Base-by-base conservation (phyloP, 2,113 vertebrate genomes). In the Ophiodon elongatus region DNA sequence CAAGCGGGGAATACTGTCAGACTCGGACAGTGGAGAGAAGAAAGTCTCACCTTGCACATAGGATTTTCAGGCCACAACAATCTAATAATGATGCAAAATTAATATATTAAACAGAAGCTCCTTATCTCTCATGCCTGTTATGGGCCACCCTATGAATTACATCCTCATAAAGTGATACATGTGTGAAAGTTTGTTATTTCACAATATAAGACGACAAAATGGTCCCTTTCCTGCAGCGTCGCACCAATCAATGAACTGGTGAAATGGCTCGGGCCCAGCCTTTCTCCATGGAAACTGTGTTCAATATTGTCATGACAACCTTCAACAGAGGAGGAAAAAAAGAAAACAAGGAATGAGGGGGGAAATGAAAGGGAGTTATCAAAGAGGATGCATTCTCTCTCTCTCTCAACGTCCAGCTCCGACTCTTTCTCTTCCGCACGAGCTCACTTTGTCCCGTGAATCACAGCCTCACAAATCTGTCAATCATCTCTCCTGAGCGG, bases 291-390 rank as follows among this genome's bases (percentile, higher is more conserved):
- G 95, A 94, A 96, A 96, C 95, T 76, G 83, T 86, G 85, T 93
- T 95, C 93, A 84, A 83, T 82, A 95, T 96, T 79, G 89, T 94
- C 95, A 96, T 96, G 95, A 94, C 95, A 95, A 96, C 95, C 86
- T 79, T 84, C 86, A 91, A 88, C 72, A 37, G 88, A 89, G 89
- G 84, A 75, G 77, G 31, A 69, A 86, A 87, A 89, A 91, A 89
- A 84, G 35, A 75, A 85, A 83, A 88, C 59, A 71, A 83, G 73
- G 85, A 88, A 78, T 52, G 80, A 66, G 81, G 79, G 86, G 83
- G 85, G 88, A 89, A 80, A 86, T 91, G 75, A 89, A 89, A 82
- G 88, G 66, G 69, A 82, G 74, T 78, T 74, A 86, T 86, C 43
- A 68, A 71, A 78, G 78, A 85, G 87, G 89, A 88, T 69, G 76